phyloP scores from a whole-genome alignment of 1,140 invertebrate genomes.

The Matsumurasca onukii region DNA sequence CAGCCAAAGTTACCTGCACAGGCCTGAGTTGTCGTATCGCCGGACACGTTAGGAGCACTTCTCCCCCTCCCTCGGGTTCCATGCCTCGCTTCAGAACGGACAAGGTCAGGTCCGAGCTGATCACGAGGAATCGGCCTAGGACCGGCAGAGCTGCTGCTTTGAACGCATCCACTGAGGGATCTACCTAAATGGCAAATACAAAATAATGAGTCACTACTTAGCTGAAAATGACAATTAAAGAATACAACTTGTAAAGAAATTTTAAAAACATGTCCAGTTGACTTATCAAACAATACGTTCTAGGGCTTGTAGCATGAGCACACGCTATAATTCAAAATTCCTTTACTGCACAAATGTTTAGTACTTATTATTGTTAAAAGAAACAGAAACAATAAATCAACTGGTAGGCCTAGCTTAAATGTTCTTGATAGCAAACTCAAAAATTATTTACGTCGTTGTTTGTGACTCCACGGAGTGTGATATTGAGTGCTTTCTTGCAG shows the following conservation, averaged over 20 bases:
- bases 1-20: slow-evolving; percentile 63
- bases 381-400: not conserved
- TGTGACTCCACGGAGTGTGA: slow-evolving; percentile 84
- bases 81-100: slow-evolving; percentile 84
- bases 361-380: too few species aligned
- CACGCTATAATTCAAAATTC: too few species aligned
- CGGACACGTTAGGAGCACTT: slow-evolving; percentile 87
- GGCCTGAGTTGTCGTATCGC: slow-evolving; percentile 65
- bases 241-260: too few species aligned
- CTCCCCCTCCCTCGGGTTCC: slow-evolving; percentile 85
- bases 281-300: too few species aligned
- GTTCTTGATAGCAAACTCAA: slow-evolving; percentile 4
- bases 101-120: slow-evolving; percentile 85
- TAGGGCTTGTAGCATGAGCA: too few species aligned
- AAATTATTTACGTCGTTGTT: slow-evolving; percentile 65
- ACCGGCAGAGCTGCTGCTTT: slow-evolving; percentile 77
- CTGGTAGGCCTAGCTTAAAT: not conserved
- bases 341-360: too few species aligned
- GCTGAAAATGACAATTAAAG: not conserved
- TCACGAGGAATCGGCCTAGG: slow-evolving; percentile 80
- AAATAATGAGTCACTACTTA: not conserved
- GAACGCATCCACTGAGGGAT: slow-evolving; percentile 84
- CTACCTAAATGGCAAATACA: slow-evolving; percentile 48
- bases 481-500: slow-evolving; percentile 85
- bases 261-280: too few species aligned